Percentiles rank a stretch among this genome's conserved stretches.
Evolutionary conservation across 2,797 vertebrate species (phyloP).

Genomic region (Agapornis canus): DNA sequence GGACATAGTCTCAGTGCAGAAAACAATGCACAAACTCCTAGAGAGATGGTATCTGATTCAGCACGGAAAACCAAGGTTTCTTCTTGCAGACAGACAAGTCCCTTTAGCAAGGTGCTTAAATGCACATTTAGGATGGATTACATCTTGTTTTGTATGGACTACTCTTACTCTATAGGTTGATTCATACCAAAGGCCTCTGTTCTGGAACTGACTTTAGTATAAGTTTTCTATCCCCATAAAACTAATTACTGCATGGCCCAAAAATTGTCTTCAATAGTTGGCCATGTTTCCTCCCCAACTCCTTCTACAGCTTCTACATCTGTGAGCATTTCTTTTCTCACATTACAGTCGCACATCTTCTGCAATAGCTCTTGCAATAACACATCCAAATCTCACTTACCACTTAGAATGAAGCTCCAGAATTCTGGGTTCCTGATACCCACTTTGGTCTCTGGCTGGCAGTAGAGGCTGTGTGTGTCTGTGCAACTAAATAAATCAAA

Average conservation of each 20-base stretch:
- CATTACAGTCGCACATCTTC: not conserved
- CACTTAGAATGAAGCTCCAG: not conserved
- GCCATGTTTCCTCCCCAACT: not conserved
- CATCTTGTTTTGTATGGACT: rapidly evolving
- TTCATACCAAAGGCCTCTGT: not conserved
- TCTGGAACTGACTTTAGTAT: not conserved
- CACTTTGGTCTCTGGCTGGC: not conserved
- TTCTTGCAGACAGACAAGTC: not conserved
- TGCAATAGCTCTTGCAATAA: not conserved
- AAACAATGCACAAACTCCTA: not conserved
- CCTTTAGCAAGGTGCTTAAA: not conserved
- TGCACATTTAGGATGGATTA: not conserved
- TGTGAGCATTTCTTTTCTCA: not conserved
- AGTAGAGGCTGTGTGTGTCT: not conserved
- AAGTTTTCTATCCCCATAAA: not conserved
- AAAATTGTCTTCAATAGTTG: not conserved
- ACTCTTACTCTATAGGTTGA: not conserved
- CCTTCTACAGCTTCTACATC: not conserved
- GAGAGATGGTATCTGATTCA: not conserved
- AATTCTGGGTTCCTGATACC: not conserved
- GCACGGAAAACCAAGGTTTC: not conserved
- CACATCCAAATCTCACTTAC: not conserved
- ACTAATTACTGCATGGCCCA: not conserved
- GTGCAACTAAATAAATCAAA: not conserved
- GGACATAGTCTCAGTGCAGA: not conserved